These are phyloP conservation scores for Adelosebastes latens DNA, from an alignment of 2,797 vertebrate genomes.

Conservation along the genomic window DNA sequence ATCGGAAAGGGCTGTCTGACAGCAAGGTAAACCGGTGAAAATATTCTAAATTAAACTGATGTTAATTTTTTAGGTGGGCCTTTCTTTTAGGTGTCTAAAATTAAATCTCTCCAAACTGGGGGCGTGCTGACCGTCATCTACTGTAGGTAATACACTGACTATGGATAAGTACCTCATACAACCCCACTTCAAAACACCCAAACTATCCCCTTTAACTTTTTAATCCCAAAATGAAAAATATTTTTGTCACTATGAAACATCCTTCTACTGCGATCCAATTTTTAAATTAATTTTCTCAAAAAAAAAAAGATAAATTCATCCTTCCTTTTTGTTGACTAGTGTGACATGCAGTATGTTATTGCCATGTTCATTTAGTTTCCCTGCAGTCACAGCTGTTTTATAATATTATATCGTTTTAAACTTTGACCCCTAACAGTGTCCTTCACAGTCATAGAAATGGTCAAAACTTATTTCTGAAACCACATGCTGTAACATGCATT, in stretches of 20 bases:
- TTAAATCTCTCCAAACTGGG: too few relatives aligned
- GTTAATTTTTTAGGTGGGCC: too few relatives aligned
- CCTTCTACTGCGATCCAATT: neutral
- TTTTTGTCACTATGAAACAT: neutral
- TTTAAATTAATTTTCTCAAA: neutral
- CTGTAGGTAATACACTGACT: too few relatives aligned
- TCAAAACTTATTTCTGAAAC: neutral
- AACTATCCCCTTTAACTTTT: neutral
- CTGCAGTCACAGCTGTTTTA: neutral
- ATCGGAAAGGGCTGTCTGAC: too few relatives aligned
- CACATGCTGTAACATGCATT: neutral
- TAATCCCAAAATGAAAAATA: neutral
- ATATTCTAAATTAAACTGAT: too few relatives aligned
- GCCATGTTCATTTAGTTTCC: neutral
- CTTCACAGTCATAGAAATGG: neutral
- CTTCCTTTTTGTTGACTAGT: neutral
- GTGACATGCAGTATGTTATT: neutral
- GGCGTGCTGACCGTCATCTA: too few relatives aligned
- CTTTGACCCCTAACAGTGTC: neutral
- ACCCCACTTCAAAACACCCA: too few relatives aligned
- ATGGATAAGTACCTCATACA: too few relatives aligned
- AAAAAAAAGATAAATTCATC: neutral
- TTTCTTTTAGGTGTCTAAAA: too few relatives aligned
- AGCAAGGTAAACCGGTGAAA: too few relatives aligned
- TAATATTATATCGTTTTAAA: conserved; percentile 3